These are phyloP conservation scores for Lacerta bilineata DNA, from an alignment of 2,797 vertebrate genomes.

Conservation along the genomic window DNA sequence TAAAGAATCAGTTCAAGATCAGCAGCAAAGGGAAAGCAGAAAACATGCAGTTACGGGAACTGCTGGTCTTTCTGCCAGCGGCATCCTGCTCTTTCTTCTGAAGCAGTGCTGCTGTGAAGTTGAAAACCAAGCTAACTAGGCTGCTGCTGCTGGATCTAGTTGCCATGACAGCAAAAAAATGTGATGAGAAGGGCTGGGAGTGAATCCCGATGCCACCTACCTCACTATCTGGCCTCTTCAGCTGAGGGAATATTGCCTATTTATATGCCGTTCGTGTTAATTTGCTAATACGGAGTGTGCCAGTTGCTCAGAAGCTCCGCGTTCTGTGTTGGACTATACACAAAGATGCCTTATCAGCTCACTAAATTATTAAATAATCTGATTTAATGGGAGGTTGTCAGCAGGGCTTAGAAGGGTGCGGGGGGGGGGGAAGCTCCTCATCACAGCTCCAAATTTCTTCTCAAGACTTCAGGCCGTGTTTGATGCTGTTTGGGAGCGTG, in stretches of 20 bases:
- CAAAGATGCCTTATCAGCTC: neutral
- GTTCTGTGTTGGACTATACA: neutral
- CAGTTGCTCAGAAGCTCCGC: neutral
- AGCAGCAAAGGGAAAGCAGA: neutral
- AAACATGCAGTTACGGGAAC: neutral
- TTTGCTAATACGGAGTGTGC: neutral
- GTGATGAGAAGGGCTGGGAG: constrained; percentile 8
- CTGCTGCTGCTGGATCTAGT: constrained; percentile 26
- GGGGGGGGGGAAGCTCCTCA: no score
- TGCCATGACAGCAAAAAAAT: constrained; percentile 37
- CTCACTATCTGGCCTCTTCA: neutral
- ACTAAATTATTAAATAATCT: neutral
- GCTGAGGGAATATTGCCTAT: neutral
- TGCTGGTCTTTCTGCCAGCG: neutral
- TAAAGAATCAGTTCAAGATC: neutral
- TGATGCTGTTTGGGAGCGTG: neutral
- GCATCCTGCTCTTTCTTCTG: neutral
- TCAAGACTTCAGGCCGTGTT: neutral
- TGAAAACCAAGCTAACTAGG: constrained; percentile 16
- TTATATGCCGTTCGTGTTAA: neutral
- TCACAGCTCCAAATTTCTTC: neutral
- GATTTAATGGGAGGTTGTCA: neutral
- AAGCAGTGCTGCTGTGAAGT: neutral
- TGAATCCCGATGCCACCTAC: neutral
- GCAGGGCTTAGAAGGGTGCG: neutral